Base-by-base conservation (phyloP, 2,888 invertebrate genomes). In the Sinotaia quadrata region DNA sequence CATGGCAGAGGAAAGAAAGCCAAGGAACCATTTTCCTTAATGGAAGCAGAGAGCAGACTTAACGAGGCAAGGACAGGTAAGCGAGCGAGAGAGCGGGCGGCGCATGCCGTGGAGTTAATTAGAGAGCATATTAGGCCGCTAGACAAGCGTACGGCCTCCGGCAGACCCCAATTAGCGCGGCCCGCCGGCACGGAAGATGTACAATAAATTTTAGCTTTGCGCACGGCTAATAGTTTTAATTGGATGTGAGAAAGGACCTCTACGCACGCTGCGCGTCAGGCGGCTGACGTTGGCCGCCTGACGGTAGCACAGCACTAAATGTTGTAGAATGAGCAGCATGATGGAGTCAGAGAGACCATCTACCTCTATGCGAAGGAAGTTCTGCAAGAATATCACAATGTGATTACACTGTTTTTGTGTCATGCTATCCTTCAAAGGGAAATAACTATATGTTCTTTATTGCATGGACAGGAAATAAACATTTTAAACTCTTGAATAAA, bases 61-160 rank as follows among this genome's bases (percentile, higher is more conserved):
- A 51, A 51, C 34, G 18, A 57, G n/a, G 57, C 57, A 57, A 34
- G 37, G 56, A 36, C 57, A 57, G 57, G 57, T 57, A 57, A 57
- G 34, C 34, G 21, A 8, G 47, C 12, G 18, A 24, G 7, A 47
- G 34, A 24, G 18, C 18, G 34, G 34, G 7, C n/a, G 18, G 34
- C 33, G 57, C 57, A 31, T 57, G 57, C 31, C 57, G 57, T 36
- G 31, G 34, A 57, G 57, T 57, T 57, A 57, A 57, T 57, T 57
- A 57, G 57, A 34, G 18, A 36, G 29, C 57, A 57, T 33, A 57
- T 57, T 57, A 57, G 57, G 57, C 57, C 33, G 34, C 57, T 31
- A 57, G 33, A 57, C 57, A 36, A 10, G 29, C 18, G 36, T 27
- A 7, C 36, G 24, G 21, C 36, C 58, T 36, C n/a, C 21, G 21